phyloP scores from a whole-genome alignment of 64 coral and sea anemone genomes.

The Porites lutea region DNA sequence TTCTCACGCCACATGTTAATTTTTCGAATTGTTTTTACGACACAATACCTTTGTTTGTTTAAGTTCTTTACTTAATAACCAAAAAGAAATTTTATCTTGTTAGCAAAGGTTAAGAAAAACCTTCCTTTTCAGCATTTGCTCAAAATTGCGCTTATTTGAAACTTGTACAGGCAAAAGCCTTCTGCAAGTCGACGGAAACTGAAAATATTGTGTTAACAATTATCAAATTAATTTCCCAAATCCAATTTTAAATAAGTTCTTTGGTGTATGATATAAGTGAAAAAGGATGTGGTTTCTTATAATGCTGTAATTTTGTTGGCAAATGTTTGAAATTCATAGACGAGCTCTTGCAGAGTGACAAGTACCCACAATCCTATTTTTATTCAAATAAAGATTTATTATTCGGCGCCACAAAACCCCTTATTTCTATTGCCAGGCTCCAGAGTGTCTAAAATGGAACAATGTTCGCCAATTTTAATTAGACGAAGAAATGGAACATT shows the following conservation, averaged over 20 bases:
- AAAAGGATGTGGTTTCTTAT: not conserved
- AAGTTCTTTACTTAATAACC: not conserved
- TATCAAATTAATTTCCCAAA: not conserved
- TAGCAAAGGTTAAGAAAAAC: not conserved
- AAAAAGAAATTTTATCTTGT: not conserved
- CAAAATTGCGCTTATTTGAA: too few relatives aligned
- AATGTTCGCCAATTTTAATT: not conserved
- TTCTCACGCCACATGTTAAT: not conserved
- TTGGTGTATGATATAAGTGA: not conserved
- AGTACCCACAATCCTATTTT: not conserved
- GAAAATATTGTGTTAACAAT: not conserved
- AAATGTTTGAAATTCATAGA: not conserved
- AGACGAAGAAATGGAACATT: not conserved
- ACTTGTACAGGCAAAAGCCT: too few relatives aligned
- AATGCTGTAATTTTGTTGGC: not conserved
- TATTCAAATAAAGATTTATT: not conserved
- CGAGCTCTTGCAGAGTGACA: not conserved
- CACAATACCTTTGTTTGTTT: not conserved
- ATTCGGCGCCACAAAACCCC: not conserved
- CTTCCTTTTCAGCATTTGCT: not conserved
- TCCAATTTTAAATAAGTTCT: not conserved
- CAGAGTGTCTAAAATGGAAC: not conserved
- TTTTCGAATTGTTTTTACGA: not conserved
- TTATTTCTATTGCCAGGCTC: not conserved
- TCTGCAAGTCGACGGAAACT: not conserved